These are phyloP conservation scores for western clawed frog (Xenopus tropicalis) DNA, from an alignment of 2,113 vertebrate species.

Conservation along the genomic window UCB_Xtro_10.0 CM004445.2:109479501-109480000, in stretches of 20 bases:
- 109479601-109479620: too few species aligned
- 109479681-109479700: constrained; percentile 49
- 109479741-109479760: constrained; percentile 24
- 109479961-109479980: too few species aligned
- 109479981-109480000: too few species aligned
- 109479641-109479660: constrained; percentile 30
- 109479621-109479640: constrained; percentile 31
- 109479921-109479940: neutral
- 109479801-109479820: neutral
- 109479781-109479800: neutral
- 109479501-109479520: too few species aligned
- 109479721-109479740: constrained; percentile 40
- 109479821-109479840: neutral
- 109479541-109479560: too few species aligned
- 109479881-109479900: neutral
- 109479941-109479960: too few species aligned
- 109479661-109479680: constrained; percentile 54
- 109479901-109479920: neutral
- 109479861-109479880: neutral
- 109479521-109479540: too few species aligned
- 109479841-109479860: neutral
- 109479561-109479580: neutral
- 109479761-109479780: neutral
- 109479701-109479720: constrained; percentile 35
- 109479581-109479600: too few species aligned